Evolutionary conservation across 2,113 vertebrate genomes (phyloP), one percentile per base, ranked within the genome.

Genomic region (Sinocyclocheilus maitianheensis): DNA sequence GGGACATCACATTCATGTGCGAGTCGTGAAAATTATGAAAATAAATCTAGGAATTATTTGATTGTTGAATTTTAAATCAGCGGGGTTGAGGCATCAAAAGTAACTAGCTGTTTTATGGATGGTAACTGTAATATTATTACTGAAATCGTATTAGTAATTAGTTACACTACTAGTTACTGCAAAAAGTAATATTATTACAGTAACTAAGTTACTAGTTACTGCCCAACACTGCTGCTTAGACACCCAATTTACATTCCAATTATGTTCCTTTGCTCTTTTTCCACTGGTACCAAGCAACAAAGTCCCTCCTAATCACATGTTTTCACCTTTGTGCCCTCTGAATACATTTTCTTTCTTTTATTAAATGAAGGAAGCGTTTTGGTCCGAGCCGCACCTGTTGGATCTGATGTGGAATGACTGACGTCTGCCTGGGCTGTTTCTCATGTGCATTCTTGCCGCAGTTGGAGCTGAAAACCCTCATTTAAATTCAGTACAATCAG

Each of bases 161-260:
- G 30, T 30, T 30, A 30, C 30, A 30, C 30, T 30, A 30, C 30
- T 30, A 30, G 30, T 30, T 30, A 30, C 30, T 30, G 30, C 30
- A 30, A 30, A 30, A 30, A 30, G 30, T 30, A 30, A 30, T 30
- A 30, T 30, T 30, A 30, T 30, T 30, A 30, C 30, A 30, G 30
- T 30, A 30, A 30, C 30, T 30, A 30, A 30, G 30, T 30, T 30
- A 30, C 2, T 30, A 30, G 30, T 34, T 34, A 34, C 30, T 34
- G 30, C 30, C 30, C 30, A 3, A 34, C 30, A 34, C 2, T 34
- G 30, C 40, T 81, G 37, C 69, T 86, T 86, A 63, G 24, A 81
- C 58, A 37, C 8, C 80, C 24, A 40, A 81, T 75, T 86, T 86
- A 74, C 85, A 86, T 86, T 75, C 78, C 55, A 86, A 76, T 86